These are phyloP conservation scores for Lamproptera curius DNA, from an alignment of 2,888 invertebrate species.

Conservation along the genomic window DNA sequence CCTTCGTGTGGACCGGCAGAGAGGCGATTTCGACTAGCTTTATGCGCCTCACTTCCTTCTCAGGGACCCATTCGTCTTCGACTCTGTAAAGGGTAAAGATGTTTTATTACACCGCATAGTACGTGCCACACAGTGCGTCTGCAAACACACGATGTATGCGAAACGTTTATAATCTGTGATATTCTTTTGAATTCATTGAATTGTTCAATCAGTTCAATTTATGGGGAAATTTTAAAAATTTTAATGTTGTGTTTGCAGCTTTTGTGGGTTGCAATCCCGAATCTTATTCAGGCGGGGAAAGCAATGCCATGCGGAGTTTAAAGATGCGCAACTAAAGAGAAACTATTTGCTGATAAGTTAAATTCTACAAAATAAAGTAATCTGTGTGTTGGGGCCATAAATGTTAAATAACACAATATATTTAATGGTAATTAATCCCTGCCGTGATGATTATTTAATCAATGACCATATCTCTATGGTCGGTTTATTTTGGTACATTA, in stretches of 20 bases:
- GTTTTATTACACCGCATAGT: conserved; percentile 14
- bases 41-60: conserved; percentile 81
- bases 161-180: too few species aligned
- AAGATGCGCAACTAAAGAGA: not conserved
- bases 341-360: too few species aligned
- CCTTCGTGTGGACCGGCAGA: conserved; percentile 70
- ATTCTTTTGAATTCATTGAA: too few species aligned
- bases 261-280: conserved; percentile 55
- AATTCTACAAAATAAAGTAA: too few species aligned
- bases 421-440: too few species aligned
- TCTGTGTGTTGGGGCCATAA: too few species aligned
- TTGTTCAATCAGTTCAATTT: too few species aligned
- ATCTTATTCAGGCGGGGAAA: not conserved
- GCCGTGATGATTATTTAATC: too few species aligned
- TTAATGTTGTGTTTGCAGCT: conserved; percentile 68
- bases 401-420: too few species aligned
- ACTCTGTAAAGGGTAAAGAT: conserved; percentile 75
- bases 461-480: too few species aligned
- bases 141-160: conserved; percentile 63
- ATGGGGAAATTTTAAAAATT: too few species aligned
- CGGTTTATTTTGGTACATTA: too few species aligned
- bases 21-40: conserved; percentile 79
- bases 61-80: conserved; percentile 92
- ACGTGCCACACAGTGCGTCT: conserved; percentile 61
- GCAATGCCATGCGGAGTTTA: conserved; percentile 13